These are phyloP conservation scores for Drosophila sp. DNA, from an alignment of 1,140 invertebrate species.

Conservation along the genomic window DNA sequence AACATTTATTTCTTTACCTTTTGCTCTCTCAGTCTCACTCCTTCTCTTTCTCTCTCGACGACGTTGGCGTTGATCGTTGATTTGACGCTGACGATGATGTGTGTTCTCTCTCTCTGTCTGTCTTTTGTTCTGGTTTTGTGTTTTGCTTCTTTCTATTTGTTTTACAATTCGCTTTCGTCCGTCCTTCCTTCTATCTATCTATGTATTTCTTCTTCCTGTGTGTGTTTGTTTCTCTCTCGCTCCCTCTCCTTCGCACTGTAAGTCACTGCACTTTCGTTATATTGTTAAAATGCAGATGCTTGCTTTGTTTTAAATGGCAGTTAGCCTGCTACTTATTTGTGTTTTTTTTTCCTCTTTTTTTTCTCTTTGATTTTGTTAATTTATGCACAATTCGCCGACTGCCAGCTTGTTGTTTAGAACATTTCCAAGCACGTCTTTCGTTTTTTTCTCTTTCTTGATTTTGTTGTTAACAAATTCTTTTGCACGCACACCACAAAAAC, in stretches of 20 bases:
- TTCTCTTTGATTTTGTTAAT: neutral
- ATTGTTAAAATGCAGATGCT: slow-evolving; percentile 5
- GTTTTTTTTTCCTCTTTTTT: neutral
- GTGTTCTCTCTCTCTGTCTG: neutral
- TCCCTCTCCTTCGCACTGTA: neutral
- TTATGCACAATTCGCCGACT: slow-evolving; percentile 7
- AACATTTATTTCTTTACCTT: slow-evolving; percentile 4
- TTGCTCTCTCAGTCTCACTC: neutral
- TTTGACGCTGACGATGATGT: slow-evolving; percentile 11
- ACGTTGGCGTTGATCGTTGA: slow-evolving; percentile 1
- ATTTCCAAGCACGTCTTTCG: slow-evolving; percentile 21
- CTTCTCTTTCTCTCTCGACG: neutral
- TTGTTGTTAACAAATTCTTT: slow-evolving; percentile 38
- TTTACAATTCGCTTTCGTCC: slow-evolving; percentile 17
- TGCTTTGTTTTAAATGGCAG: slow-evolving; percentile 3
- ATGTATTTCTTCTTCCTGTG: slow-evolving; percentile 8
- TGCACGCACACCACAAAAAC: slow-evolving; percentile 25
- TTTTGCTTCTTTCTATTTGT: slow-evolving; percentile 28
- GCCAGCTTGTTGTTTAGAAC: slow-evolving; percentile 7
- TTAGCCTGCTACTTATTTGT: neutral
- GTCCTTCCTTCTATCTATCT: slow-evolving; percentile 17
- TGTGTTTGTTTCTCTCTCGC: slow-evolving; percentile 19
- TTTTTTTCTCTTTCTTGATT: slow-evolving; percentile 20
- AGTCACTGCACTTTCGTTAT: slow-evolving; percentile 11
- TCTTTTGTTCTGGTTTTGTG: slow-evolving; percentile 25